A percentile compares a stretch with the other conserved stretches of the same genome.
These are phyloP conservation scores for Phlogophora meticulosa DNA, from an alignment of 2,888 invertebrate genomes.

Conservation along the genomic window DNA sequence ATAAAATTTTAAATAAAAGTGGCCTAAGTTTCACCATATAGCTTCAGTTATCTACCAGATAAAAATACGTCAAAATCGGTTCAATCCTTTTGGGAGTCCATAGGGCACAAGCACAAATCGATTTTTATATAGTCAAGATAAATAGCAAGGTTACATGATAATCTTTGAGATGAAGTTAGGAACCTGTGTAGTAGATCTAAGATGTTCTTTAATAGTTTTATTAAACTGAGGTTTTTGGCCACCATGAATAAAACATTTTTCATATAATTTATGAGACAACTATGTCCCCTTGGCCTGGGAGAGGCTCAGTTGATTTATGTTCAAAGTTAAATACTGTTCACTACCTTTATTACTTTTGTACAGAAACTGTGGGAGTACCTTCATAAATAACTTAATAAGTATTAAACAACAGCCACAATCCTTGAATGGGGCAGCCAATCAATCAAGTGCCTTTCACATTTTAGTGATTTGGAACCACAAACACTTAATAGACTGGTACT, in stretches of 20 bases:
- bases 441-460: constrained; percentile 1
- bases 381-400: constrained; percentile 26
- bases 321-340: constrained; percentile 32
- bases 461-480: not conserved
- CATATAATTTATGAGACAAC: constrained; percentile 30
- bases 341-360: constrained; percentile 19
- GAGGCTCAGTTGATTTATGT: constrained; percentile 31
- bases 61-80: no score
- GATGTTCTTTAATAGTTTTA: constrained; percentile 12
- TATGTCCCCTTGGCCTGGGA: constrained; percentile 21
- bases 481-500: not conserved
- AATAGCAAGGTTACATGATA: not conserved
- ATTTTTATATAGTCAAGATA: no score
- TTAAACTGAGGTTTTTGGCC: not conserved
- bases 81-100: no score
- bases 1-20: no score
- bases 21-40: no score
- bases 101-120: no score
- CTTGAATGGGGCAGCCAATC: constrained; percentile 6
- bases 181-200: not conserved
- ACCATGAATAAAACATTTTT: constrained; percentile 28
- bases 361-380: constrained; percentile 23
- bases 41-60: no score
- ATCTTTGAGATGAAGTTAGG: not conserved
- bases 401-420: constrained; percentile 11